These are phyloP conservation scores for Luscinia megarhynchos DNA, from an alignment of 2,797 vertebrate genomes.

Conservation along the genomic window DNA sequence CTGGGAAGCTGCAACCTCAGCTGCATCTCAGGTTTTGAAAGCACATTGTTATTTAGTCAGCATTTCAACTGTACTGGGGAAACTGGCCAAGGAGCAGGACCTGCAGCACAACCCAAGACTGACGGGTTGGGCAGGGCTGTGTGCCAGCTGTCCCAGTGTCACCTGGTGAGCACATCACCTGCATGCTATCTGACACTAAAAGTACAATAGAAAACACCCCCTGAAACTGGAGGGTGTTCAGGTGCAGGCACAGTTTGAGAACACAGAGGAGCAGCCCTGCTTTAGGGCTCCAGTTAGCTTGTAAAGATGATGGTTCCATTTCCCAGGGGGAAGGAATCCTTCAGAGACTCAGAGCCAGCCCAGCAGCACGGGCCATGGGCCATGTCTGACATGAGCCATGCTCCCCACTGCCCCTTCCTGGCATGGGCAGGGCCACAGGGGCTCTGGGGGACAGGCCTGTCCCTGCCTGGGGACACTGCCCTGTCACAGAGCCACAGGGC, in stretches of 20 bases:
- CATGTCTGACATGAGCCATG: rapidly evolving
- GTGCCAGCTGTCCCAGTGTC: neutral
- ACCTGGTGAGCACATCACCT: neutral
- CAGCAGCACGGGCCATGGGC: rapidly evolving
- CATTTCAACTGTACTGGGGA: neutral
- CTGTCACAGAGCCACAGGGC: no score
- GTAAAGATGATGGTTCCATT: neutral
- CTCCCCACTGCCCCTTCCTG: neutral
- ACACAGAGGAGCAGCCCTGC: neutral
- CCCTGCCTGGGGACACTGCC: no score
- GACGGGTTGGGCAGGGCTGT: neutral
- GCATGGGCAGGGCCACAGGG: neutral
- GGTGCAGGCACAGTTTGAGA: neutral
- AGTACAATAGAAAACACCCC: neutral
- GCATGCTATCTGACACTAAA: neutral
- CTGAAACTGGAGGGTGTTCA: neutral
- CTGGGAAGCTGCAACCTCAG: neutral
- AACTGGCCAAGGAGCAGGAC: neutral
- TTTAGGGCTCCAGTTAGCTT: neutral
- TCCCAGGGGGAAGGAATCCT: neutral
- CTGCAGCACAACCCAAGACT: neutral
- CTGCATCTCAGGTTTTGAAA: neutral
- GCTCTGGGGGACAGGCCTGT: no score
- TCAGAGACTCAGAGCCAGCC: neutral
- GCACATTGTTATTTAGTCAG: neutral